Evolutionary conservation across 2,888 invertebrate genomes (phyloP).

Genomic region (Camptogramma bilineatum): DNA sequence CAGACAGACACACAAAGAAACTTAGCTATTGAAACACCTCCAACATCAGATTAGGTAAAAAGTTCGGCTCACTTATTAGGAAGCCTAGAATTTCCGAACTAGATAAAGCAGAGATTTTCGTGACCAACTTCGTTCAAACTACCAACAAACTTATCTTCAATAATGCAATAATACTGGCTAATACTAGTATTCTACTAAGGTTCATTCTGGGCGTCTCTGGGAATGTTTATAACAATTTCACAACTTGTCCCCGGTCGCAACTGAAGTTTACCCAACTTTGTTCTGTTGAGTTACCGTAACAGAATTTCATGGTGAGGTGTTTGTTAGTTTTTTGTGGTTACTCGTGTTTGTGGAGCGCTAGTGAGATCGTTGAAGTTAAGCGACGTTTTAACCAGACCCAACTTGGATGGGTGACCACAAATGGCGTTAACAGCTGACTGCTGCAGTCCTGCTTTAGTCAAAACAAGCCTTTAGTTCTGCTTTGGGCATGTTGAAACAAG

Average conservation of each 20-base stretch:
- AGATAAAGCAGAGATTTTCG: constrained; percentile 2
- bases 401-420: no score
- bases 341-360: no score
- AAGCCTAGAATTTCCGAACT: neutral
- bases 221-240: constrained; percentile 39
- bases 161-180: constrained; percentile 15
- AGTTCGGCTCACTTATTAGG: no score
- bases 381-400: no score
- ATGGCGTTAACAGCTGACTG: no score
- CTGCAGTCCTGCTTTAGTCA: no score
- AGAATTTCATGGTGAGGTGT: constrained; percentile 26
- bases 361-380: no score
- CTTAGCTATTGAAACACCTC: no score
- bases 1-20: no score
- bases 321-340: neutral
- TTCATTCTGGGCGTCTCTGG: constrained; percentile 13
- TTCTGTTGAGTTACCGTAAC: constrained; percentile 13
- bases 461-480: no score
- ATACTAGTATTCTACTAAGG: constrained; percentile 26
- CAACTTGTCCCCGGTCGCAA: constrained; percentile 20
- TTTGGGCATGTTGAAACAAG: no score
- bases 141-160: neutral
- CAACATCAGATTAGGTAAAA: no score
- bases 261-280: constrained; percentile 27
- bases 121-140: neutral